A percentile compares a stretch with the other conserved stretches of the same genome.
Conservation (phyloP, 2,888 invertebrate genomes). For the Netelia inedita region DNA sequence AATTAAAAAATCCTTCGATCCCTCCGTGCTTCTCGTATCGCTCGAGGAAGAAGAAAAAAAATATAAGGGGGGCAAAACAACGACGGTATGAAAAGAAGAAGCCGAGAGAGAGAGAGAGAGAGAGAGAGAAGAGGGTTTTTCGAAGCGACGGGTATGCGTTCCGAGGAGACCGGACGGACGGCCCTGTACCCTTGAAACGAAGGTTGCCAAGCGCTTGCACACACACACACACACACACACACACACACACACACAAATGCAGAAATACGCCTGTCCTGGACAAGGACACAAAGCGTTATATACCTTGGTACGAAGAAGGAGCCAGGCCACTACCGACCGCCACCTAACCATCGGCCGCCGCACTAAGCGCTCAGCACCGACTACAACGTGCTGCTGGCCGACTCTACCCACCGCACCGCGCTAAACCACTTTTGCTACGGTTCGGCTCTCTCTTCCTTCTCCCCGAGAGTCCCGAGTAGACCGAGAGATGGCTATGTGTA, state of each 20-base stretch:
- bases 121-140: conserved; percentile 20
- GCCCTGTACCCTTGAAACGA: conserved; percentile 83
- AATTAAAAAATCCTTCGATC: too few relatives aligned
- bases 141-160: conserved; percentile 25
- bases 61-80: conserved; percentile 23
- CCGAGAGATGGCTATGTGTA: too few relatives aligned
- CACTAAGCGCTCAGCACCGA: background rate
- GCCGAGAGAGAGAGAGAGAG: background rate
- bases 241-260: background rate
- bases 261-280: background rate
- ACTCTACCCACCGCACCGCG: background rate
- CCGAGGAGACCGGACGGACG: conserved; percentile 72
- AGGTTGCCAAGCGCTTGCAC: conserved; percentile 80
- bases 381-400: too few relatives aligned
- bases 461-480: background rate
- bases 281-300: background rate
- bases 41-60: background rate
- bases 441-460: conserved; percentile 3
- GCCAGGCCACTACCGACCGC: background rate
- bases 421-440: conserved; percentile 10
- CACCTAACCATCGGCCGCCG: background rate
- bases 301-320: background rate
- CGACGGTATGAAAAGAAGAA: conserved; percentile 13
- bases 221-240: background rate
- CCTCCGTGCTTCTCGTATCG: too few relatives aligned